A percentile compares a stretch with the other conserved stretches of the same genome.
These are phyloP conservation scores for Sphaerophoria rueppellii DNA, from an alignment of 2,888 invertebrate genomes.

Conservation along the genomic window DNA sequence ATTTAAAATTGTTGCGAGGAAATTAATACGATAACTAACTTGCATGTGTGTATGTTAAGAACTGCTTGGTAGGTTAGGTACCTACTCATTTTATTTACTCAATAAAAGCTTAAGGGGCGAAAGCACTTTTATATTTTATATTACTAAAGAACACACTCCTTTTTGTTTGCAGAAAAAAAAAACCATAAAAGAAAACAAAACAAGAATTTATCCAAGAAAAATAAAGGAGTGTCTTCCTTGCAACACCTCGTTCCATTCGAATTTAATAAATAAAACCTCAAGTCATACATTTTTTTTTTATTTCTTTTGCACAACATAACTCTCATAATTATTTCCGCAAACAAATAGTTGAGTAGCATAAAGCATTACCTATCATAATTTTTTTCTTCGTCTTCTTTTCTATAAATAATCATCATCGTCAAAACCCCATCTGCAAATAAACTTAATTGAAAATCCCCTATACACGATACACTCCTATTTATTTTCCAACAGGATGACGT, in stretches of 20 bases:
- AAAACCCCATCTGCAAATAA: constrained; percentile 65
- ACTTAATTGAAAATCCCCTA: constrained; percentile 65
- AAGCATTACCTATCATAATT: background rate
- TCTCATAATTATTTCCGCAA: constrained; percentile 71
- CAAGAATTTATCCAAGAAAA: background rate
- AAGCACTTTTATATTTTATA: background rate
- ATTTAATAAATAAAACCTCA: background rate
- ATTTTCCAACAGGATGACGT: background rate
- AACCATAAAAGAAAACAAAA: background rate
- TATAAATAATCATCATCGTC: constrained; percentile 56
- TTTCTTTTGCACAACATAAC: constrained; percentile 11
- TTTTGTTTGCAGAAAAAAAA: background rate
- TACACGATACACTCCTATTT: constrained; percentile 10
- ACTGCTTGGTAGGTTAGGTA: no score
- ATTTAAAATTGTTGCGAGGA: no score
- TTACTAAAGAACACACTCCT: constrained; percentile 18
- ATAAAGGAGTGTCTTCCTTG: constrained; percentile 16
- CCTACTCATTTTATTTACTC: constrained; percentile 11
- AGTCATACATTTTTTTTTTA: constrained; percentile 8
- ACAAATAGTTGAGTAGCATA: constrained; percentile 64
- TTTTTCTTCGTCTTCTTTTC: background rate
- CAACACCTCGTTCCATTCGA: constrained; percentile 6
- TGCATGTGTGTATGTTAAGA: no score
- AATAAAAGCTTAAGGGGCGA: constrained; percentile 3
- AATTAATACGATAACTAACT: no score